phyloP scores from a whole-genome alignment of 2,113 vertebrate species.

The Corythoichthys haematopterus region DNA sequence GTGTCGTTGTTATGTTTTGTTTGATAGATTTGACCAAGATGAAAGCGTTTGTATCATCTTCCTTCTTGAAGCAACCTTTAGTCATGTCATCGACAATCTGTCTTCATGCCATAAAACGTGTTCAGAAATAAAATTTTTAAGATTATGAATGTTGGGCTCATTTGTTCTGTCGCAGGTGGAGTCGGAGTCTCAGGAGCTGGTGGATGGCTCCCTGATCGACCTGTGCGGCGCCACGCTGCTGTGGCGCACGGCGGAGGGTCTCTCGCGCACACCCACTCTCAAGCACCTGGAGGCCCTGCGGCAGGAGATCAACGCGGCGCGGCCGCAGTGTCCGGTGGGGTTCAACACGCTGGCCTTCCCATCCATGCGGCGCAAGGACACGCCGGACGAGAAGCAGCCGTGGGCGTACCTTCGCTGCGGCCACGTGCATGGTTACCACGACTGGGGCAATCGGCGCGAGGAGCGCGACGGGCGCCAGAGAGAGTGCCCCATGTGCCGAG shows the following conservation, averaged over 20 bases:
- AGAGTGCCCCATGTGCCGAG: slow-evolving; percentile 97
- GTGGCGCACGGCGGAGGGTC: slow-evolving; percentile 95
- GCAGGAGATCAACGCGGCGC: slow-evolving; percentile 94
- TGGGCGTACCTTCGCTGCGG: slow-evolving; percentile 98
- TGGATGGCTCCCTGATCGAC: slow-evolving; percentile 94
- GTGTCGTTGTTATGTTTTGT: no score
- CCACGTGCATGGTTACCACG: slow-evolving; percentile 96
- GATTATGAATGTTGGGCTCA: background rate
- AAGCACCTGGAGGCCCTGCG: slow-evolving; percentile 95
- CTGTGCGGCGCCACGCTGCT: slow-evolving; percentile 92
- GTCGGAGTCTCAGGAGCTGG: slow-evolving; percentile 88
- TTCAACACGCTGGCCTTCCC: slow-evolving; percentile 99
- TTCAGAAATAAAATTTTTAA: no score
- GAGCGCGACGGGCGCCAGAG: slow-evolving; percentile 79
- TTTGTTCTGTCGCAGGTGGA: slow-evolving; percentile 78
- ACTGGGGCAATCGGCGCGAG: slow-evolving; percentile 89
- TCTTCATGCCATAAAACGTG: no score
- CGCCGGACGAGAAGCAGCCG: slow-evolving; percentile 94
- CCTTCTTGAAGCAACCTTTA: no score
- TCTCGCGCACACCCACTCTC: slow-evolving; percentile 89
- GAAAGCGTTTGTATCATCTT: no score
- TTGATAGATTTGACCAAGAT: no score
- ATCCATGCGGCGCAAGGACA: slow-evolving; percentile 96
- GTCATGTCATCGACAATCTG: no score
- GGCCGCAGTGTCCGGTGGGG: slow-evolving; percentile 95